Conservation (phyloP, 2,113 vertebrate species). For the Cebus imitator region DNA sequence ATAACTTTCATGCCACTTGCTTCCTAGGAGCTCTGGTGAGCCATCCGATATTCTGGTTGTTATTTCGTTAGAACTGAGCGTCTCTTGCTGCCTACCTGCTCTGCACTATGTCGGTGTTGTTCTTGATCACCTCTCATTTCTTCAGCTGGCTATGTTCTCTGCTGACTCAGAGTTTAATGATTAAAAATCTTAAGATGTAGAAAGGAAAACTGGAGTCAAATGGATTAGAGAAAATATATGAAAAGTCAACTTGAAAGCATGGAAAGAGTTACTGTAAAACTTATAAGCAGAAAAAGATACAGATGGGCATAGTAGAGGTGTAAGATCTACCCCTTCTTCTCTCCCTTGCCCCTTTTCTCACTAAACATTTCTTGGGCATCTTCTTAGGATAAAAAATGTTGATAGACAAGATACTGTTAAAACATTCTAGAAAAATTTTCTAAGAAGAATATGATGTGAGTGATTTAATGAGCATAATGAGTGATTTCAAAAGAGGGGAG, state of each 20-base stretch:
- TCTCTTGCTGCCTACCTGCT: not conserved
- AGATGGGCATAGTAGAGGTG: not conserved
- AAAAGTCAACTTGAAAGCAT: conserved; percentile 50
- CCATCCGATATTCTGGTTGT: not conserved
- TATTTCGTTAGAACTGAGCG: not conserved
- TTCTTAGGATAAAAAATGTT: not conserved
- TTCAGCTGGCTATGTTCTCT: not conserved
- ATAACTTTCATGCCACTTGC: fast-evolving
- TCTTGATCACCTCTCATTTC: not conserved
- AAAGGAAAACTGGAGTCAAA: conserved; percentile 25
- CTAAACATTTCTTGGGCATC: not conserved
- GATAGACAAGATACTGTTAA: not conserved
- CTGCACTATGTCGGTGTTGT: fast-evolving
- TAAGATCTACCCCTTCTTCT: not conserved
- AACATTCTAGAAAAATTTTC: not conserved
- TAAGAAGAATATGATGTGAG: not conserved
- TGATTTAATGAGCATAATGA: not conserved
- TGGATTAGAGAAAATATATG: conserved; percentile 51
- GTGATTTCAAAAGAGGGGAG: not conserved
- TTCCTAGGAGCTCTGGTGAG: not conserved
- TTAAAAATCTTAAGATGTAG: conserved; percentile 25
- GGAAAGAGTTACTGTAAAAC: conserved; percentile 36
- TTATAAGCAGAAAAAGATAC: not conserved
- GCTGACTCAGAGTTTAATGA: not conserved
- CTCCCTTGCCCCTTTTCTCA: not conserved